A percentile compares a stretch with the other conserved stretches of the same genome.
Conservation (phyloP, 2,888 invertebrate genomes). For the Lottia scabra region DNA sequence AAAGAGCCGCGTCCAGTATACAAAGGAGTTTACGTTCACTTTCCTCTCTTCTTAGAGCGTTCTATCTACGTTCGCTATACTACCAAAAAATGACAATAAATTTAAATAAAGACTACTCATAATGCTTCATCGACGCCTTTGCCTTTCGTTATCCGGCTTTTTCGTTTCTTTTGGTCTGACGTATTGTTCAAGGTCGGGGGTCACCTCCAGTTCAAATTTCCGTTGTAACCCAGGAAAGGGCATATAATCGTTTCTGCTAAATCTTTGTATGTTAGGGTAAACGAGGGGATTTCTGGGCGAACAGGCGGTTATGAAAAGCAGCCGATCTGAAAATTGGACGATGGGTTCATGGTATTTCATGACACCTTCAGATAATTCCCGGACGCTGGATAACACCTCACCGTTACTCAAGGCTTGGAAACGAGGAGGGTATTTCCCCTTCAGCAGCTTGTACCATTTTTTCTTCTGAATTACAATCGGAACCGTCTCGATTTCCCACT, state of each 20-base stretch:
- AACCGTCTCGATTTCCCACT: conserved; percentile 64
- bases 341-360: conserved; percentile 62
- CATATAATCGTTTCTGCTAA: conserved; percentile 34
- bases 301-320: conserved; percentile 61
- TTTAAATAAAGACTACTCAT: no score
- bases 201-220: conserved; percentile 17
- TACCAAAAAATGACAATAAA: no score
- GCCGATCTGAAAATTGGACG: conserved; percentile 62
- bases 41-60: no score
- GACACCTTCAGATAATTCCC: conserved; percentile 64
- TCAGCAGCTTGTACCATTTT: conserved; percentile 63
- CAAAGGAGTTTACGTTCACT: no score
- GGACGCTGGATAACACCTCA: conserved; percentile 56
- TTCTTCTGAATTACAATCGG: conserved; percentile 58
- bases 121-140: no score
- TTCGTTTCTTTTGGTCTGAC: conserved; percentile 14
- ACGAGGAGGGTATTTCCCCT: conserved; percentile 60
- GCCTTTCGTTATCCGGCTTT: neutral
- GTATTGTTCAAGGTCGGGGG: conserved; percentile 34
- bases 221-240: conserved; percentile 22
- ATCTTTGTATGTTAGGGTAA: conserved; percentile 46
- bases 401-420: conserved; percentile 58
- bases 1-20: no score
- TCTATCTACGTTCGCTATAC: no score
- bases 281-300: conserved; percentile 36